Evolutionary conservation across 2,888 invertebrate genomes (phyloP), one percentile per base, ranked within the genome.

Genomic region (Athalia rosae): DNA sequence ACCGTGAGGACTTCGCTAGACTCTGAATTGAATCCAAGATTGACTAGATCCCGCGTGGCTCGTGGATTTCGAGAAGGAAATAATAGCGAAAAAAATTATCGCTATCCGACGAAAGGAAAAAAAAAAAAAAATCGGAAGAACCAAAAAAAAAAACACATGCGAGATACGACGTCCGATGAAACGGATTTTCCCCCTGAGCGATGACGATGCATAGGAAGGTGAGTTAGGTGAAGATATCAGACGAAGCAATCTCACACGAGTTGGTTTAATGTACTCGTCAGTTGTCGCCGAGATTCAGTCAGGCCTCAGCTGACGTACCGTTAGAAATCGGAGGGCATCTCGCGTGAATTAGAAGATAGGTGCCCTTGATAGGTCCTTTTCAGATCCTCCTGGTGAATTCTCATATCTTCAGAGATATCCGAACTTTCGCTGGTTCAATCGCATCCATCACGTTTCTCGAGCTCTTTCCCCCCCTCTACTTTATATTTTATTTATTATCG

Each of bases 391-490:
- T 61, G 61, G 61, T 62, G 61, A 61, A 56, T 56, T 67, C 76
- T 66, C 76, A 67, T 77, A 77, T 77, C 76, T 48, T 48, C 67
- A 9, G 43, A 59, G 61, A 77, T 77, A 67, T 77, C 59, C 47
- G 8, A 62, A 50, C 67, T 47, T 67, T 41, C 50, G 48, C 13
- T 67, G 64, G 59, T 59, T 45, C 76, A 58, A 67, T 77, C 76
- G 59, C 67, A 77, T 63, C 76, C 76, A 77, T 77, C 67, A 67
- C 58, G 58, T 58, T 76, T 76, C 41, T 4, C 6, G 45, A n/a
- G n/a, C 43, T 47, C 64, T 41, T 64, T 64, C 53, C 53, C 9
- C 9, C 53, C 7, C 11, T 8, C 53, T 53, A n/a, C 9, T 53
- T 53, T 53, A 4, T 11, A 11, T 53, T 53, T 53, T 53, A 11